phyloP scores from a whole-genome alignment of 2,888 invertebrate species.

The Fabriciana adippe region DNA sequence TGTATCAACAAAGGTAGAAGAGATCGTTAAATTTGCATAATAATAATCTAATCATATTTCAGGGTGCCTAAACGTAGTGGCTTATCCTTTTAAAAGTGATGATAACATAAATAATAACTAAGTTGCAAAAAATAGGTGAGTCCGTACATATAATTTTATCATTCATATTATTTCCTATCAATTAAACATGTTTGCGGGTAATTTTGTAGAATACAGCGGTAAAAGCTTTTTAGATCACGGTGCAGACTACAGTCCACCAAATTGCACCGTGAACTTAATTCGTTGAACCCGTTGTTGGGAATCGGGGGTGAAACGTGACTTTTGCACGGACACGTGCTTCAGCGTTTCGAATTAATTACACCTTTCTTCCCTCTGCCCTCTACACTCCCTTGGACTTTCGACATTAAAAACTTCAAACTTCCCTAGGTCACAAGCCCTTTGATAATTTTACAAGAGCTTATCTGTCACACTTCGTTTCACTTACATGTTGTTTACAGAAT shows the following conservation, averaged over 20 bases:
- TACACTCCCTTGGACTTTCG: background rate
- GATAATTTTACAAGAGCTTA: background rate
- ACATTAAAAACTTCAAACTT: background rate
- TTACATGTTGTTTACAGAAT: no score
- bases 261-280: constrained; percentile 8
- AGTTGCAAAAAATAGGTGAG: no score
- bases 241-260: background rate
- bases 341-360: constrained; percentile 19
- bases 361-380: background rate
- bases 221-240: constrained; percentile 5
- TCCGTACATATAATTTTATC: background rate
- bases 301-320: background rate
- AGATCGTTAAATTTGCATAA: no score
- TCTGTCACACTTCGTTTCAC: background rate
- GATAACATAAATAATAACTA: no score
- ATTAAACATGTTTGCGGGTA: background rate
- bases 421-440: background rate
- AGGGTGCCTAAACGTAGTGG: no score
- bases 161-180: background rate
- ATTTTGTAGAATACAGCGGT: background rate
- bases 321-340: constrained; percentile 16
- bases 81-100: no score
- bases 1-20: no score
- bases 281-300: constrained; percentile 6
- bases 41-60: no score